phyloP scores from a whole-genome alignment of 2,797 vertebrate species.

The Crenuchus spilurus region DNA sequence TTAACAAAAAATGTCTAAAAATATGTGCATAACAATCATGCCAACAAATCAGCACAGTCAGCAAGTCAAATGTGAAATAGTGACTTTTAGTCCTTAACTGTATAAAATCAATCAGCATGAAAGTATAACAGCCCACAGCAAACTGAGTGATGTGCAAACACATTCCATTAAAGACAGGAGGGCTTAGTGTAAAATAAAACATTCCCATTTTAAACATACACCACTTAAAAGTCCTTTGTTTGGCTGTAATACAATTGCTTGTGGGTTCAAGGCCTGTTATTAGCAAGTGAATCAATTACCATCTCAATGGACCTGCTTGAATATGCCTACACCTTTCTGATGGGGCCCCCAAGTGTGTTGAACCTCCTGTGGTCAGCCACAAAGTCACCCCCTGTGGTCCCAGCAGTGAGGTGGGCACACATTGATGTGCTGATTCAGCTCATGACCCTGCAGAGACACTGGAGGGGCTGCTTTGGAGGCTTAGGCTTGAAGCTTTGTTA shows the following conservation, averaged over 20 bases:
- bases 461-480: background rate
- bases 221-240: constrained; percentile 52
- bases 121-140: no score
- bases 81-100: no score
- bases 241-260: constrained; percentile 46
- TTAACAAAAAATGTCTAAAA: no score
- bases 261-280: constrained; percentile 59
- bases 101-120: no score
- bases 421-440: background rate
- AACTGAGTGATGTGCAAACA: no score
- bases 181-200: constrained; percentile 26
- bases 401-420: constrained; percentile 3
- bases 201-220: constrained; percentile 44
- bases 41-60: no score
- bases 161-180: constrained; percentile 26
- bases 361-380: constrained; percentile 55
- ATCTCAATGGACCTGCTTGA: constrained; percentile 62
- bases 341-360: constrained; percentile 51
- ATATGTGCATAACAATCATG: no score
- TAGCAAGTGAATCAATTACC: constrained; percentile 67
- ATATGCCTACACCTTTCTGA: constrained; percentile 62
- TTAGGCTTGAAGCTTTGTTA: background rate
- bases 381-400: constrained; percentile 48
- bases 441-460: background rate
- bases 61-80: no score